Conservation (phyloP, 2,888 invertebrate species). For the Drosophila colorata region DNA sequence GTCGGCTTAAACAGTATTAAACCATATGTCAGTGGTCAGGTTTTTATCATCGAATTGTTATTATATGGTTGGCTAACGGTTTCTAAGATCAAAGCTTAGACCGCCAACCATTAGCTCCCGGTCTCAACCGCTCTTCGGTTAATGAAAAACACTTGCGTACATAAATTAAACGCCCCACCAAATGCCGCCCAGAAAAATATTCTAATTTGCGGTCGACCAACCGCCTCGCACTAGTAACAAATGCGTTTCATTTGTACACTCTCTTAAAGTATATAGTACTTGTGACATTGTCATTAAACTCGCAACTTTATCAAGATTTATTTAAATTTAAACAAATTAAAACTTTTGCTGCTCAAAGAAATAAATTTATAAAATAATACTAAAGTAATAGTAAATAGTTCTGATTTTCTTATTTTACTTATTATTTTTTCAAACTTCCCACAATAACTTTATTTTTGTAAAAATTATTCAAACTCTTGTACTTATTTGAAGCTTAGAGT, state of each 20-base stretch:
- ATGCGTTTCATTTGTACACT: conserved; percentile 34
- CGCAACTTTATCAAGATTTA: not conserved
- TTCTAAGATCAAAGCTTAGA: conserved; percentile 50
- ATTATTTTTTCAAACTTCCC: too few relatives aligned
- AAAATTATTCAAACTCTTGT: too few relatives aligned
- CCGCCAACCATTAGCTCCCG: conserved; percentile 23
- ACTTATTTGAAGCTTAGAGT: conserved; percentile 7
- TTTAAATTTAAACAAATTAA: too few relatives aligned
- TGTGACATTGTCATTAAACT: not conserved
- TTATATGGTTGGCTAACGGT: conserved; percentile 22
- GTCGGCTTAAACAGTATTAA: not conserved
- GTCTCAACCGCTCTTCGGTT: conserved; percentile 35
- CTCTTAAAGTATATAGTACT: not conserved
- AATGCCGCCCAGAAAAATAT: conserved; percentile 65
- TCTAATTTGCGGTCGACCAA: conserved; percentile 66
- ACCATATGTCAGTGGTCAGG: conserved; percentile 12
- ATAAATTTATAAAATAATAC: too few relatives aligned
- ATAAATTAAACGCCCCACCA: conserved; percentile 68
- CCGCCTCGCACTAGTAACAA: conserved; percentile 13
- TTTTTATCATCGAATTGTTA: conserved; percentile 44
- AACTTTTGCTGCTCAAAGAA: too few relatives aligned
- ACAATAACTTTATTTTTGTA: too few relatives aligned
- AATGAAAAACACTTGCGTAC: conserved; percentile 62
- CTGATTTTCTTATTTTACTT: too few relatives aligned
- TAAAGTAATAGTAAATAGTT: too few relatives aligned